phyloP scores from a whole-genome alignment of 2,888 invertebrate species.

The Latrodectus elegans region DNA sequence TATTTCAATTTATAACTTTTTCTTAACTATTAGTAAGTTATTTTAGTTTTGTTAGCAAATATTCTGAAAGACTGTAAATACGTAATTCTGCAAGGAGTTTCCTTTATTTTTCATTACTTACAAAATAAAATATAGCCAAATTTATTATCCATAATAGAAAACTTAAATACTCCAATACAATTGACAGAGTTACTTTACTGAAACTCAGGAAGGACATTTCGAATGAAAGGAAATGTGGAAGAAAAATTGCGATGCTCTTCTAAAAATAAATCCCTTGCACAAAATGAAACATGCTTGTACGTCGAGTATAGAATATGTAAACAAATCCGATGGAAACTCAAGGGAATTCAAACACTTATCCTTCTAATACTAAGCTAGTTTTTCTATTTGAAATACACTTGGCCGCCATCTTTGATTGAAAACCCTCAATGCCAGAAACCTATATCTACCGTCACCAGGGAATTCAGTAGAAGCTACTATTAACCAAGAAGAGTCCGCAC shows the following conservation, averaged over 20 bases:
- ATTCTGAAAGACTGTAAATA: too few relatives aligned
- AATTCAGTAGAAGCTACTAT: slow-evolving; percentile 39
- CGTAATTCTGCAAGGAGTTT: too few relatives aligned
- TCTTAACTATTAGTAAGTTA: too few relatives aligned
- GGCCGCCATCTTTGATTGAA: slow-evolving; percentile 64
- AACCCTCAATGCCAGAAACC: slow-evolving; percentile 41
- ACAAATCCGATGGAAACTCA: slow-evolving; percentile 20
- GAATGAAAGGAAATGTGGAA: slow-evolving; percentile 35
- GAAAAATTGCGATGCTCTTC: slow-evolving; percentile 16
- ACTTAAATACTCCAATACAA: too few relatives aligned
- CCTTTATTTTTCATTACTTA: too few relatives aligned
- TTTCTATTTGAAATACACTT: slow-evolving; percentile 44
- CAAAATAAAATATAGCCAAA: too few relatives aligned
- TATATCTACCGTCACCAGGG: slow-evolving; percentile 36
- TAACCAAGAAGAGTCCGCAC: slow-evolving; percentile 42
- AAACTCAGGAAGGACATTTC: slow-evolving; percentile 6
- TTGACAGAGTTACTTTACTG: background rate
- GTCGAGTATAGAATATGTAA: slow-evolving; percentile 22
- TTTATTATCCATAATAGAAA: too few relatives aligned
- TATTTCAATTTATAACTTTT: too few relatives aligned
- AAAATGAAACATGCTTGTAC: slow-evolving; percentile 22
- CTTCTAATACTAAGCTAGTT: slow-evolving; percentile 55
- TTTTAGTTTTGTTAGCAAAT: too few relatives aligned
- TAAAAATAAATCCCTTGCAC: slow-evolving; percentile 32
- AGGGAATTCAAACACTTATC: slow-evolving; percentile 61